Evolutionary conservation across 2,888 invertebrate genomes (phyloP).

Genomic region (Trichacis sp.): DNA sequence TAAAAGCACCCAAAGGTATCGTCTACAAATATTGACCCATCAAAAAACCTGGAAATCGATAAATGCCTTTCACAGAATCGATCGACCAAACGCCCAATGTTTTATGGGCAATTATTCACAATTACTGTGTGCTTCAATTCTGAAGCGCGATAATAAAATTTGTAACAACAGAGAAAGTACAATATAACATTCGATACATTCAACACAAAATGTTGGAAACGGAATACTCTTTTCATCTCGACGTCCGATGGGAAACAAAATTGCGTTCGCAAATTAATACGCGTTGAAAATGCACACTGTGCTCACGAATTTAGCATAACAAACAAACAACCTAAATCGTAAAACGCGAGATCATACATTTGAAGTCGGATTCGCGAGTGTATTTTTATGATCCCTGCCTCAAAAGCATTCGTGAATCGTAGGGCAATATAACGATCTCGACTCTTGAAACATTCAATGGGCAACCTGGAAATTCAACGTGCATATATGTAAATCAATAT

Average conservation of each 20-base stretch:
- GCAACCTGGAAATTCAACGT: slow-evolving; percentile 8
- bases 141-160: not conserved
- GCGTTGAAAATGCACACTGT: not conserved
- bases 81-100: too few species aligned
- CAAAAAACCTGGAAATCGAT: too few species aligned
- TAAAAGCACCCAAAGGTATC: too few species aligned
- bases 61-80: too few species aligned
- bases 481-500: slow-evolving; percentile 11
- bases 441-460: slow-evolving; percentile 23
- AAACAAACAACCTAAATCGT: slow-evolving; percentile 12
- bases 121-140: too few species aligned
- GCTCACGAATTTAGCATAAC: not conserved
- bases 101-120: too few species aligned
- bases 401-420: slow-evolving; percentile 24
- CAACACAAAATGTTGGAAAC: not conserved
- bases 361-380: slow-evolving; percentile 14
- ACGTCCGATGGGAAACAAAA: not conserved
- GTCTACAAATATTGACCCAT: too few species aligned
- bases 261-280: not conserved
- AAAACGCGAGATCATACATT: slow-evolving; percentile 1
- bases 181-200: too few species aligned
- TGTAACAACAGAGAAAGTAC: too few species aligned
- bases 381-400: slow-evolving; percentile 16
- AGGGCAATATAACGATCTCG: slow-evolving; percentile 15
- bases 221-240: not conserved